These are phyloP conservation scores for Brachionus calyciflorus DNA, from an alignment of 1,140 invertebrate genomes.

Conservation along the genomic window DNA sequence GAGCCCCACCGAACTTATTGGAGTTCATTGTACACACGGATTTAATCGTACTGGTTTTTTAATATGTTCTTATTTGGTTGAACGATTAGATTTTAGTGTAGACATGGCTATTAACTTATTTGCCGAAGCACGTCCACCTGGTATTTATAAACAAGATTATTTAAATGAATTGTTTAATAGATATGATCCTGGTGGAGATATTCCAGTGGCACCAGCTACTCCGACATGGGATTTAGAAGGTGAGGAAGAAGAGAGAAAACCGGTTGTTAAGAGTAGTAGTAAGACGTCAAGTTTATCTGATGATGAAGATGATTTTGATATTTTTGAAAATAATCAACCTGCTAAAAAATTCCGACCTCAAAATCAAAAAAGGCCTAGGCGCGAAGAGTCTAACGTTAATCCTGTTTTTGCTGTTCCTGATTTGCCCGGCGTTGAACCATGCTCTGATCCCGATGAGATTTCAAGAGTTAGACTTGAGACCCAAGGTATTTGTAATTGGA, in stretches of 20 bases:
- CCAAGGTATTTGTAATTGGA: slow-evolving; percentile 78
- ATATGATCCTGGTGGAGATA: slow-evolving; percentile 65
- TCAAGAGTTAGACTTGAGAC: slow-evolving; percentile 71
- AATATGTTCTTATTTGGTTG: slow-evolving; percentile 84
- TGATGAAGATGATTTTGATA: neutral
- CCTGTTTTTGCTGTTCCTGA: slow-evolving; percentile 54
- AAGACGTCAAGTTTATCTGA: neutral
- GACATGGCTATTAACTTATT: slow-evolving; percentile 75
- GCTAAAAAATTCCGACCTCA: neutral
- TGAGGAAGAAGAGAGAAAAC: neutral
- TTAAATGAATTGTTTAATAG: slow-evolving; percentile 65
- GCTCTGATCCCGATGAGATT: slow-evolving; percentile 64
- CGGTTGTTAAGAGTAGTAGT: neutral
- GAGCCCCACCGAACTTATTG: slow-evolving; percentile 68
- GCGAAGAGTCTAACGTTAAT: neutral
- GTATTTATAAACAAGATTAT: slow-evolving; percentile 72
- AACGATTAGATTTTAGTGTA: slow-evolving; percentile 66
- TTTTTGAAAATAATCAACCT: neutral
- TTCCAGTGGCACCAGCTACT: neutral
- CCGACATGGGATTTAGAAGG: slow-evolving; percentile 10
- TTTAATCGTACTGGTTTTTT: slow-evolving; percentile 96
- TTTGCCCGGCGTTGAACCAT: slow-evolving; percentile 55
- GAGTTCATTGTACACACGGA: slow-evolving; percentile 96
- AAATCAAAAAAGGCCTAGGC: neutral
- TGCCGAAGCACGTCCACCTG: slow-evolving; percentile 63